A percentile compares a stretch with the other conserved stretches of the same genome.
phyloP scores from a whole-genome alignment of 2,113 vertebrate genomes.

The Corythoichthys intestinalis region DNA sequence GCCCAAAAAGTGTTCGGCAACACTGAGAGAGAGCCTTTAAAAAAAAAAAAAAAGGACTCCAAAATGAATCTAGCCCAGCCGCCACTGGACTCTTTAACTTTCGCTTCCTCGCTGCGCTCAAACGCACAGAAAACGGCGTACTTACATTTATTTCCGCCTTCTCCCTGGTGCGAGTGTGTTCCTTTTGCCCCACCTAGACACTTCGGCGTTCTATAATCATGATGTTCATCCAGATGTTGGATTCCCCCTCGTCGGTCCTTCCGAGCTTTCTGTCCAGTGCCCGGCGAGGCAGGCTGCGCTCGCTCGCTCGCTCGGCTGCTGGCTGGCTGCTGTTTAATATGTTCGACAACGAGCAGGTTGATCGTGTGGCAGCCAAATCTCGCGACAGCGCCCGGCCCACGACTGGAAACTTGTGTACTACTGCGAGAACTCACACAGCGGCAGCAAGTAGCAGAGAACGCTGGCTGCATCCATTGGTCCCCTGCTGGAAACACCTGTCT shows the following conservation, averaged over 20 bases:
- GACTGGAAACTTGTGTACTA: constrained; percentile 70
- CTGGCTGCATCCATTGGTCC: constrained; percentile 40
- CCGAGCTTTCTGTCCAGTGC: constrained; percentile 56
- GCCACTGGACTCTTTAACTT: constrained; percentile 64
- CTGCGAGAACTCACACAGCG: constrained; percentile 72
- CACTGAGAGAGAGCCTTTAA: constrained; percentile 61
- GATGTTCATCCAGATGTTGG: constrained; percentile 78
- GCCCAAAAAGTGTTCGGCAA: constrained; percentile 46
- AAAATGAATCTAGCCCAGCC: constrained; percentile 59
- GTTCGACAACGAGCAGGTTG: constrained; percentile 81
- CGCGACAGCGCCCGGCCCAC: constrained; percentile 75
- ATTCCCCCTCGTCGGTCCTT: constrained; percentile 68
- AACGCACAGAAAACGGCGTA: constrained; percentile 29
- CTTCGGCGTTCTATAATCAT: constrained; percentile 60
- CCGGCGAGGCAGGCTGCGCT: constrained; percentile 59
- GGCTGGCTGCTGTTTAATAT: constrained; percentile 25
- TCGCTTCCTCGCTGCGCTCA: constrained; percentile 40
- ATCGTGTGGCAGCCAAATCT: constrained; percentile 76
- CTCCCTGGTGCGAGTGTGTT: constrained; percentile 34
- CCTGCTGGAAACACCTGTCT: constrained; percentile 59
- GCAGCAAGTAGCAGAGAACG: constrained; percentile 69
- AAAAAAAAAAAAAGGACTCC: constrained; percentile 58
- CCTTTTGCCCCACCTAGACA: constrained; percentile 36
- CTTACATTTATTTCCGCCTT: constrained; percentile 60
- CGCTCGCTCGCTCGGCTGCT: constrained; percentile 39